phyloP scores from a whole-genome alignment of 2,113 vertebrate genomes.

The human region GRCh38 chr3:43044001-43044500 shows the following conservation, averaged over 20 bases:
- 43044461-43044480: background rate
- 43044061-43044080: background rate
- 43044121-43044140: background rate
- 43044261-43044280: background rate
- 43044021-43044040: fast-evolving
- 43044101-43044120: background rate
- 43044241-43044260: background rate
- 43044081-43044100: background rate
- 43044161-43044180: background rate
- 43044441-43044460: background rate
- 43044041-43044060: background rate
- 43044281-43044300: background rate
- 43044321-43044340: too few species aligned
- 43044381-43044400: background rate
- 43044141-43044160: background rate
- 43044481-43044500: background rate
- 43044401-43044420: background rate
- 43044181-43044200: background rate
- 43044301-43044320: background rate
- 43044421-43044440: background rate
- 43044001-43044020: background rate
- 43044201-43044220: background rate
- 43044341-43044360: background rate
- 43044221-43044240: background rate
- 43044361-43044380: background rate